phyloP scores from a whole-genome alignment of 2,797 vertebrate genomes.

The Neopelma chrysocephalum region DNA sequence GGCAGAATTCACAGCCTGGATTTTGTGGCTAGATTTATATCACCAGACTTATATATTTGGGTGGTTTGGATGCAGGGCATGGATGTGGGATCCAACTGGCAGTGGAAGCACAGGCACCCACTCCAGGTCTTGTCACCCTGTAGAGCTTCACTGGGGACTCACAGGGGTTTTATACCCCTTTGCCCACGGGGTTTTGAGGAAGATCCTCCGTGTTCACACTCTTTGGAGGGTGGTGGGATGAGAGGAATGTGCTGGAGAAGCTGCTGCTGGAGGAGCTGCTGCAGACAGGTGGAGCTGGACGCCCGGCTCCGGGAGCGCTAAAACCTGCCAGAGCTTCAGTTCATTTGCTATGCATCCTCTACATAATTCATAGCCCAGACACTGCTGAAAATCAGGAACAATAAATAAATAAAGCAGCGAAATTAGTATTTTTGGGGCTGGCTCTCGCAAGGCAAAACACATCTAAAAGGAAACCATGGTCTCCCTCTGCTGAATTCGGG shows the following conservation, averaged over 20 bases:
- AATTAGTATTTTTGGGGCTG: not conserved
- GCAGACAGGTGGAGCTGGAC: not conserved
- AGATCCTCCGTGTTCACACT: rapidly evolving
- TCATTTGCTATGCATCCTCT: not conserved
- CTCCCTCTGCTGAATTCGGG: not conserved
- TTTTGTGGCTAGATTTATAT: not conserved
- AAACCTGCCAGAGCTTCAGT: not conserved
- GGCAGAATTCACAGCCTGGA: not conserved
- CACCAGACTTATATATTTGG: rapidly evolving
- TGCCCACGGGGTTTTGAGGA: not conserved
- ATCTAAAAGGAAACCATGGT: not conserved
- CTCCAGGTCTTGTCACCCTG: too few species aligned
- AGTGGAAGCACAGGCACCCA: rapidly evolving
- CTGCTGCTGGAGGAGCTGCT: not conserved
- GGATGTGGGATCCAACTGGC: not conserved
- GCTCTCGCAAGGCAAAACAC: not conserved
- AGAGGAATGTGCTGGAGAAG: not conserved
- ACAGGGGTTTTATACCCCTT: not conserved
- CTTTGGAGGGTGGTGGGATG: rapidly evolving
- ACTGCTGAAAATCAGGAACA: not conserved
- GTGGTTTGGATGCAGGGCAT: rapidly evolving
- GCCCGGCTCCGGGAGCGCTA: rapidly evolving
- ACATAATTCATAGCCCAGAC: slow-evolving; percentile 33
- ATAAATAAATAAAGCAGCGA: slow-evolving; percentile 3
- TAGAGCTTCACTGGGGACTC: rapidly evolving